Evolutionary conservation across 2,888 invertebrate species (phyloP).

Genomic region (Lepidocyrtinus sp.): DNA sequence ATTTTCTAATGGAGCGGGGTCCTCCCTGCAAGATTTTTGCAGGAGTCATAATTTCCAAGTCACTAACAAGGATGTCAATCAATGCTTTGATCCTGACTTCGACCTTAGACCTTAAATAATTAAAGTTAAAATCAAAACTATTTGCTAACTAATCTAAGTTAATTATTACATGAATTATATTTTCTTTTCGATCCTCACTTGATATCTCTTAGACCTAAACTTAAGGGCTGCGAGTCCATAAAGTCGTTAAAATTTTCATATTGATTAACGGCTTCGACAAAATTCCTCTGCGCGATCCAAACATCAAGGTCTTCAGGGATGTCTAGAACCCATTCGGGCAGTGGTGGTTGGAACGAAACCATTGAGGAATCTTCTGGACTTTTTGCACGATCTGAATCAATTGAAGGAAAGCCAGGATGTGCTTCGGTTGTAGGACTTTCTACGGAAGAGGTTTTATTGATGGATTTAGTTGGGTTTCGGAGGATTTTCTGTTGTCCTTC

Average conservation of each 20-base stretch:
- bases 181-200: slow-evolving; percentile 71
- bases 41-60: slow-evolving; percentile 86
- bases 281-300: slow-evolving; percentile 94
- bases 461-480: slow-evolving; percentile 64
- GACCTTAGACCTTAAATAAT: slow-evolving; percentile 76
- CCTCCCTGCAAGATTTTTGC: slow-evolving; percentile 94
- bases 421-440: slow-evolving; percentile 73
- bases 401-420: slow-evolving; percentile 72
- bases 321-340: slow-evolving; percentile 89
- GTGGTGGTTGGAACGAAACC: slow-evolving; percentile 56
- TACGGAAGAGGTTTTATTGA: slow-evolving; percentile 45
- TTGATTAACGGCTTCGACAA: slow-evolving; percentile 87
- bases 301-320: slow-evolving; percentile 96
- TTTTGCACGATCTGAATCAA: slow-evolving; percentile 71
- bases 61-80: slow-evolving; percentile 90
- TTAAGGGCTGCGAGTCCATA: slow-evolving; percentile 69
- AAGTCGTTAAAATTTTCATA: slow-evolving; percentile 69
- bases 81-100: slow-evolving; percentile 83
- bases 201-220: slow-evolving; percentile 74
- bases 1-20: slow-evolving; percentile 85
- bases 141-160: neutral
- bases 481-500: slow-evolving; percentile 69
- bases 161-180: slow-evolving; percentile 22
- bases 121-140: no score
- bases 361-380: slow-evolving; percentile 68